phyloP scores from a whole-genome alignment of 2,113 vertebrate genomes.

The Solenodon paradoxus region DNA sequence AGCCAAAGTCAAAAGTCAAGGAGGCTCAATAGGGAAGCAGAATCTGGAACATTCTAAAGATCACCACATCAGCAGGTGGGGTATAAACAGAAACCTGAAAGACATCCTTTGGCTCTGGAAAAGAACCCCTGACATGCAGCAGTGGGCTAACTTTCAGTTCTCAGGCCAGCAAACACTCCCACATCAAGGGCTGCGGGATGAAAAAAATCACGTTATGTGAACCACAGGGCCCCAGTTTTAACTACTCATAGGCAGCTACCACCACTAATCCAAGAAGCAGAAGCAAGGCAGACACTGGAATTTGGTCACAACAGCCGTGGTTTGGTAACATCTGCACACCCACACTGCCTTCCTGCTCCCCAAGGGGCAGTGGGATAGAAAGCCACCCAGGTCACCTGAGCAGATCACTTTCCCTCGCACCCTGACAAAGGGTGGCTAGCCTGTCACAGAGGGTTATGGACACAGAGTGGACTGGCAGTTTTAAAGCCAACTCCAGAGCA shows the following conservation, averaged over 20 bases:
- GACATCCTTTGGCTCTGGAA: not conserved
- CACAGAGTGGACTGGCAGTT: not conserved
- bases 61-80: not conserved
- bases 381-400: not conserved
- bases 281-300: not conserved
- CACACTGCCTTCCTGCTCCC: not conserved
- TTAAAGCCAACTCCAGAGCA: not conserved
- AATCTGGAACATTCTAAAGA: not conserved
- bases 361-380: not conserved
- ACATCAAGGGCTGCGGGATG: rapidly evolving
- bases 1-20: not conserved
- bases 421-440: not conserved
- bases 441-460: not conserved
- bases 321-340: not conserved
- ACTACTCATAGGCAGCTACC: not conserved
- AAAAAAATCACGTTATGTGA: not conserved
- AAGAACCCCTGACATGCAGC: not conserved
- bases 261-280: not conserved
- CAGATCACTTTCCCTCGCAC: not conserved
- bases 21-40: not conserved
- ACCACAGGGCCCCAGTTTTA: not conserved
- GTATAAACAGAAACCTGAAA: not conserved
- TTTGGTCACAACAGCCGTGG: not conserved
- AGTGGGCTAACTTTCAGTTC: not conserved
- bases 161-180: not conserved